Conservation (phyloP, 2,888 invertebrate genomes). For the Protophormia terraenovae region DNA sequence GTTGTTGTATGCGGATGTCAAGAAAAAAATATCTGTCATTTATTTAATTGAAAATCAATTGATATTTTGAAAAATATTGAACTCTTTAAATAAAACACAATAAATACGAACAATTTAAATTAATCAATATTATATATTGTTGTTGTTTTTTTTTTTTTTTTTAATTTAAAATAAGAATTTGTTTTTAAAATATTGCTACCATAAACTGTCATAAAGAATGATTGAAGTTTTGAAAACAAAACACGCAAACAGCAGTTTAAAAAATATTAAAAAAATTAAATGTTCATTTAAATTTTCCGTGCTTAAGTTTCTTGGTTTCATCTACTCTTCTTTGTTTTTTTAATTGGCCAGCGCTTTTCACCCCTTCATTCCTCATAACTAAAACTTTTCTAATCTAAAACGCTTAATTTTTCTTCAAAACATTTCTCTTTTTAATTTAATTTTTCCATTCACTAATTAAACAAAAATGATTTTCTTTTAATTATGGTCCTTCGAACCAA, state of each 20-base stretch:
- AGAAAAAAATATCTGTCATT: neutral
- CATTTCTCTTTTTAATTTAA: no score
- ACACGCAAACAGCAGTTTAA: neutral
- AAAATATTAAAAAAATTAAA: no score
- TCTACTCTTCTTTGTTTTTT: no score
- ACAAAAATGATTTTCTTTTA: neutral
- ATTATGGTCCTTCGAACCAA: neutral
- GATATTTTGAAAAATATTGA: neutral
- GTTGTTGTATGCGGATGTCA: neutral
- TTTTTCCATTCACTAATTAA: no score
- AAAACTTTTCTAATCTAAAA: no score
- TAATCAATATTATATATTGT: conserved; percentile 22
- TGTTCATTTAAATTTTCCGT: no score
- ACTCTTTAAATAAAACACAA: neutral
- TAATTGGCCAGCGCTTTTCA: no score
- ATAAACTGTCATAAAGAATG: neutral
- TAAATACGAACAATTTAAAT: neutral
- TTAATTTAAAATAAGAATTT: conserved; percentile 14
- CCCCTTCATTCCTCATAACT: no score
- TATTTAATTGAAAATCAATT: conserved; percentile 47
- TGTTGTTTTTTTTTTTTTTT: neutral
- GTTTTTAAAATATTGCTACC: conserved; percentile 23
- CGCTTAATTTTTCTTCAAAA: no score
- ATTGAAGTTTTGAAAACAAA: neutral
- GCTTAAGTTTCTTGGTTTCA: no score